These are phyloP conservation scores for Anoplopoma fimbria DNA, from an alignment of 2,113 vertebrate genomes.

Conservation along the genomic window DNA sequence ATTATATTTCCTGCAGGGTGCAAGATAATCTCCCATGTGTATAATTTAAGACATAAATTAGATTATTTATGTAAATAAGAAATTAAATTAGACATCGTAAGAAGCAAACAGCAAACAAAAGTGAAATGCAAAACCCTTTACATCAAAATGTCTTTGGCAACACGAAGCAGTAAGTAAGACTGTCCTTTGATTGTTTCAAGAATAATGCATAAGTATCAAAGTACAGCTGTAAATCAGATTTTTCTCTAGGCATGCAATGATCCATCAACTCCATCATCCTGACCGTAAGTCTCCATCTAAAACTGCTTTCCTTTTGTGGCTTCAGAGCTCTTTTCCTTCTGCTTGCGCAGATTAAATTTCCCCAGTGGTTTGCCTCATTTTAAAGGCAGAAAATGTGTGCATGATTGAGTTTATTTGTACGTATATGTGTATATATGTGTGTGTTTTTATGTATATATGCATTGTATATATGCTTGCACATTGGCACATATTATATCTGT, in stretches of 20 bases:
- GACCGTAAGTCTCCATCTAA: slow-evolving; percentile 70
- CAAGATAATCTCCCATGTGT: slow-evolving; percentile 78
- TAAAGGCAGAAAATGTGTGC: slow-evolving; percentile 75
- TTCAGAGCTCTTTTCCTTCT: slow-evolving; percentile 75
- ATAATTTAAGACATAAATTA: slow-evolving; percentile 90
- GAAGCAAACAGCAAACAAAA: slow-evolving; percentile 72
- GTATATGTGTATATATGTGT: slow-evolving; percentile 13
- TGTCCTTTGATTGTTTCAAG: slow-evolving; percentile 65
- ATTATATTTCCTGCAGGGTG: slow-evolving; percentile 72
- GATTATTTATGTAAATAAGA: slow-evolving; percentile 83
- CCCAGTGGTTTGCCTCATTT: slow-evolving; percentile 82
- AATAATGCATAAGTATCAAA: slow-evolving; percentile 73
- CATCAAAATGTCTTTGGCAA: slow-evolving; percentile 63
- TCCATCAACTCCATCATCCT: slow-evolving; percentile 66
- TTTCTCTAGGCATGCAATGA: slow-evolving; percentile 64
- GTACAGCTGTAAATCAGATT: slow-evolving; percentile 73
- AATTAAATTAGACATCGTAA: slow-evolving; percentile 84
- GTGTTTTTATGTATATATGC: slow-evolving; percentile 15
- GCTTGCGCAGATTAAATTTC: slow-evolving; percentile 79
- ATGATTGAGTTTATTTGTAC: slow-evolving; percentile 55
- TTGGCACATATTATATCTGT: slow-evolving; percentile 37
- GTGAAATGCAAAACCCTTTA: slow-evolving; percentile 61
- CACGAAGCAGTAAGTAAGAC: slow-evolving; percentile 55
- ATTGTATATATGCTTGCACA: slow-evolving; percentile 56
- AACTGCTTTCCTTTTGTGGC: slow-evolving; percentile 72